These are phyloP conservation scores for Danio albolineatus DNA, from an alignment of 2,797 vertebrate species.

Conservation along the genomic window DNA sequence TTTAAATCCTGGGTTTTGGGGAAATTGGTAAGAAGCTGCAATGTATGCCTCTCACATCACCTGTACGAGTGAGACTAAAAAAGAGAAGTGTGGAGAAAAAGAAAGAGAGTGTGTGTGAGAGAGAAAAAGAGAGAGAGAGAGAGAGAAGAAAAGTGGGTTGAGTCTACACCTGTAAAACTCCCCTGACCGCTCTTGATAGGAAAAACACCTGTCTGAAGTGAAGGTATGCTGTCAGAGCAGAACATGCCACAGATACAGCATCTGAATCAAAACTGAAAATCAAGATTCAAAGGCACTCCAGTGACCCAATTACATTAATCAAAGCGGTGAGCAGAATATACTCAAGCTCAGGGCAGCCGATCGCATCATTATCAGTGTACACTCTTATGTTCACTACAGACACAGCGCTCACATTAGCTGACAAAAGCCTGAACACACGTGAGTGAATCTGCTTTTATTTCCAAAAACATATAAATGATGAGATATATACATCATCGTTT, in stretches of 20 bases:
- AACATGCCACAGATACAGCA: constrained; percentile 5
- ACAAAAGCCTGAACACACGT: not conserved
- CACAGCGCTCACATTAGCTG: not conserved
- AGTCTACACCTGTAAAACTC: constrained; percentile 54
- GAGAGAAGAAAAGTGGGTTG: constrained; percentile 21
- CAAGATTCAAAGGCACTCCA: constrained; percentile 16
- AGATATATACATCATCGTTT: too few species aligned
- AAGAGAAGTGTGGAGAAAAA: not conserved
- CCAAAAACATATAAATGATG: not conserved
- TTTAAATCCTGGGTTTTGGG: not conserved
- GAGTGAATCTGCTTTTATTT: not conserved
- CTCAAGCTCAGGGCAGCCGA: not conserved
- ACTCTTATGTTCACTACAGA: not conserved
- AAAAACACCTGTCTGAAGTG: constrained; percentile 36
- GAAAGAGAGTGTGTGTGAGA: not conserved
- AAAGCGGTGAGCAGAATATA: constrained; percentile 7
- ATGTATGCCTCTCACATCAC: constrained; percentile 16
- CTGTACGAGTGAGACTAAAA: constrained; percentile 36
- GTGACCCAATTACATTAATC: constrained; percentile 16
- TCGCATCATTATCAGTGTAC: not conserved
- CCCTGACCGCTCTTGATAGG: constrained; percentile 36
- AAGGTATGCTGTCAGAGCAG: constrained; percentile 53
- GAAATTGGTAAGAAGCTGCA: constrained; percentile 10
- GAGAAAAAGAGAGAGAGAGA: not conserved
- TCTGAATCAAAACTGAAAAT: constrained; percentile 3